Evolutionary conservation across 2,888 invertebrate species (phyloP).

Genomic region (Axea sp.): DNA sequence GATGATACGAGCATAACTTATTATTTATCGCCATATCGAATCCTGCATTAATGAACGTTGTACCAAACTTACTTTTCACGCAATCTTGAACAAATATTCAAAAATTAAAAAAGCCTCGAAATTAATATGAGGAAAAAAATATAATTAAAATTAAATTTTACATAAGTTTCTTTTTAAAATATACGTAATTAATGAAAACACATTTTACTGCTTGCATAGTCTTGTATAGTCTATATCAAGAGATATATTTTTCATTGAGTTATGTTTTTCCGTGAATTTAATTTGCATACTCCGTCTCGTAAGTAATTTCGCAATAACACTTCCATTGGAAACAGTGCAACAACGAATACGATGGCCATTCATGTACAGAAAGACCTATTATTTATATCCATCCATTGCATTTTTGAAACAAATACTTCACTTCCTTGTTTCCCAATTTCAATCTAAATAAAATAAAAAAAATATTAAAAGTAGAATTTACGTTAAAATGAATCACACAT

Average conservation of each 20-base stretch:
- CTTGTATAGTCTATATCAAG: neutral
- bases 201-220: constrained; percentile 4
- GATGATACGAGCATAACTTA: too few species aligned
- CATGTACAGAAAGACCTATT: neutral
- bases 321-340: constrained; percentile 1
- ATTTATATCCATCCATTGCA: neutral
- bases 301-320: constrained; percentile 1
- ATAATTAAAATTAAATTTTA: too few species aligned
- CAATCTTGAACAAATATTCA: too few species aligned
- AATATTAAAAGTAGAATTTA: too few species aligned
- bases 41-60: too few species aligned
- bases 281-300: constrained; percentile 1
- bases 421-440: constrained; percentile 6
- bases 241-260: neutral
- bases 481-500: too few species aligned
- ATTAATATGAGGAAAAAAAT: too few species aligned
- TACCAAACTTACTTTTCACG: too few species aligned
- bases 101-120: too few species aligned
- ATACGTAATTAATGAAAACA: too few species aligned
- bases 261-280: neutral
- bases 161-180: too few species aligned
- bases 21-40: too few species aligned
- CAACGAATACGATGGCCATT: neutral
- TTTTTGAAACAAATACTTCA: neutral
- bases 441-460: neutral